These are phyloP conservation scores for Ceratosolen fusciceps DNA, from an alignment of 1,140 invertebrate species.

Conservation along the genomic window DNA sequence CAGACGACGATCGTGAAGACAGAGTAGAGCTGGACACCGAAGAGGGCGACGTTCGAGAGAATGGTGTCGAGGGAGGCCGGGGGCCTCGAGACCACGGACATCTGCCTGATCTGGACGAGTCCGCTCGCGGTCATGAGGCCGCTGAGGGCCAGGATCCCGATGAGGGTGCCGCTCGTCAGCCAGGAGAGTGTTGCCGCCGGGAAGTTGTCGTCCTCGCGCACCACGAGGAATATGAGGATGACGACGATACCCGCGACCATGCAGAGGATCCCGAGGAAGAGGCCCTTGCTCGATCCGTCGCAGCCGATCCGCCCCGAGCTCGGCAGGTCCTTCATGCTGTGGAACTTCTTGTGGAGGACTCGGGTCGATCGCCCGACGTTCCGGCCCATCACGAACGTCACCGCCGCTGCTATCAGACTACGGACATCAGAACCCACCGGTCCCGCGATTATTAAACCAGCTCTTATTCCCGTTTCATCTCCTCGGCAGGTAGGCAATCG, in stretches of 20 bases:
- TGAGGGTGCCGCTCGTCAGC: slow-evolving; percentile 69
- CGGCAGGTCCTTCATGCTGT: slow-evolving; percentile 62
- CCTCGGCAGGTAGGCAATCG: neutral
- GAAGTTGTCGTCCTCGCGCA: slow-evolving; percentile 74
- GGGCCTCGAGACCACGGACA: slow-evolving; percentile 66
- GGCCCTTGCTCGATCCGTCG: slow-evolving; percentile 74
- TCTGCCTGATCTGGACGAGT: slow-evolving; percentile 69
- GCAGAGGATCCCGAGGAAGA: slow-evolving; percentile 76
- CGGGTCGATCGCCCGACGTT: slow-evolving; percentile 72
- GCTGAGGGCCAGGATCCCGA: slow-evolving; percentile 66
- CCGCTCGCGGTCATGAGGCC: slow-evolving; percentile 64
- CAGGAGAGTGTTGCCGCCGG: slow-evolving; percentile 67
- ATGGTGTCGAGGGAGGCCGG: slow-evolving; percentile 70
- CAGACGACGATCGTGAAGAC: slow-evolving; percentile 74
- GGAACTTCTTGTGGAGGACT: slow-evolving; percentile 61
- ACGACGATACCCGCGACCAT: slow-evolving; percentile 76
- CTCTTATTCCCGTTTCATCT: neutral
- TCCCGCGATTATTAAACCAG: no score
- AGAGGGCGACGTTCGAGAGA: slow-evolving; percentile 71
- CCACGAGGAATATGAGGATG: slow-evolving; percentile 77
- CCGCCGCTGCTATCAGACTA: slow-evolving; percentile 76
- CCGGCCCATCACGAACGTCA: slow-evolving; percentile 77
- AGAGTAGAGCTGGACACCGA: slow-evolving; percentile 75
- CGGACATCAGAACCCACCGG: slow-evolving; percentile 25
- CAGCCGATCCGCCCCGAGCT: slow-evolving; percentile 70